Evolutionary conservation across 2,113 vertebrate genomes (phyloP).

Genomic region (Sturnus vulgaris): DNA sequence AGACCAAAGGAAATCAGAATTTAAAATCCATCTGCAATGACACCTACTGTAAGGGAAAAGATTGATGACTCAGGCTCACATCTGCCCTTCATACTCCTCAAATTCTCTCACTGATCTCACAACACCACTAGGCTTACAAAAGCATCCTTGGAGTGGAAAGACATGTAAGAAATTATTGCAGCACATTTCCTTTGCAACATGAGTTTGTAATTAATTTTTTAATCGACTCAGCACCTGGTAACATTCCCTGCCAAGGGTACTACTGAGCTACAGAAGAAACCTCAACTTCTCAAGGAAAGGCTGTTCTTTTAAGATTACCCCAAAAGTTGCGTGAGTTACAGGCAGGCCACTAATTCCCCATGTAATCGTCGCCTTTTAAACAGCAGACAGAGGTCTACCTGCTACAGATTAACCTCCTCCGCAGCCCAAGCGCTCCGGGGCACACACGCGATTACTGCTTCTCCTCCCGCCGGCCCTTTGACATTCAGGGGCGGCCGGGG

Average conservation of each 20-base stretch:
- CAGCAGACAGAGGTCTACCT: neutral
- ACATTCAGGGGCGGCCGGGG: neutral
- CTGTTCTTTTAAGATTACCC: neutral
- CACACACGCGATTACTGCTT: neutral
- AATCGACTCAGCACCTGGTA: neutral
- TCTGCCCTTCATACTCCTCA: conserved; percentile 35
- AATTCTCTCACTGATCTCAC: neutral
- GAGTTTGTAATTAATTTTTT: neutral
- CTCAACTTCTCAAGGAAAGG: neutral
- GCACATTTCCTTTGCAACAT: neutral
- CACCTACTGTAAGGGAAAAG: conserved; percentile 46
- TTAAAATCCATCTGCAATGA: conserved; percentile 37
- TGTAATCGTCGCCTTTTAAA: neutral
- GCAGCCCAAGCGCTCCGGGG: neutral
- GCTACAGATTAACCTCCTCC: conserved; percentile 49
- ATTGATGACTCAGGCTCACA: conserved; percentile 50
- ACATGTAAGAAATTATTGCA: neutral
- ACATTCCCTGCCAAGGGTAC: neutral
- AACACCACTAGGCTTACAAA: neutral
- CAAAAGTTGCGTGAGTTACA: neutral
- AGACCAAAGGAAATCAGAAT: neutral
- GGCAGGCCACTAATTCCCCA: neutral
- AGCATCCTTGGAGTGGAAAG: neutral
- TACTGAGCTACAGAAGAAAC: neutral
- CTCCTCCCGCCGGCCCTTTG: neutral